These are phyloP conservation scores for Anastatus disparis DNA, from an alignment of 1,140 invertebrate species.

Conservation along the genomic window DNA sequence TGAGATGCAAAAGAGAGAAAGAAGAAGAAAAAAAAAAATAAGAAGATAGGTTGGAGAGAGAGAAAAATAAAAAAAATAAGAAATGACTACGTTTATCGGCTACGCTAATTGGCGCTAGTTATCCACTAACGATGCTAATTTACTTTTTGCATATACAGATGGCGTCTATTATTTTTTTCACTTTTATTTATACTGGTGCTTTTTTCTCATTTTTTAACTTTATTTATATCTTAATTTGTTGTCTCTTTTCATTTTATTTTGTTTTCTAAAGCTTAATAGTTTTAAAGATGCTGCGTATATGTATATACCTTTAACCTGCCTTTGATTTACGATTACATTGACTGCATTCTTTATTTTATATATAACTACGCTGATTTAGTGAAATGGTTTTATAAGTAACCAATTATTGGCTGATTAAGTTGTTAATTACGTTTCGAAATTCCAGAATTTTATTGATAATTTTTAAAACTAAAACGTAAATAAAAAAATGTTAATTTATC, in stretches of 20 bases:
- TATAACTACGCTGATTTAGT: background rate
- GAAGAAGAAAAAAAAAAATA: no score
- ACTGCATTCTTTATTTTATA: no score
- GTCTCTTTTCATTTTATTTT: background rate
- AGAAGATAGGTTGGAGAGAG: no score
- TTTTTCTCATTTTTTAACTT: background rate
- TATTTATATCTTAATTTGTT: background rate
- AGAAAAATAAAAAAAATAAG: no score
- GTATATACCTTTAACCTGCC: background rate
- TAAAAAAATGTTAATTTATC: no score
- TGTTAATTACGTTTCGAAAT: background rate
- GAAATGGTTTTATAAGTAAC: background rate
- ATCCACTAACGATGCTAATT: slow-evolving; percentile 42
- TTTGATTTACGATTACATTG: slow-evolving; percentile 10
- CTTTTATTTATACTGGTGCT: slow-evolving; percentile 2
- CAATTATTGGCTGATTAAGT: background rate
- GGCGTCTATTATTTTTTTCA: background rate
- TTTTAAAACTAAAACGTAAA: no score
- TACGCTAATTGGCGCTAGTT: slow-evolving; percentile 40
- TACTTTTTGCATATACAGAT: slow-evolving; percentile 31
- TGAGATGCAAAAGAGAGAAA: no score
- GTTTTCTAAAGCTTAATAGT: background rate
- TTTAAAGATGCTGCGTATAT: background rate
- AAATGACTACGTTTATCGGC: slow-evolving; percentile 30
- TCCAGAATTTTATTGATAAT: no score